Evolutionary conservation across 2,797 vertebrate species (phyloP).

Genomic region (Mus minutoides): DNA sequence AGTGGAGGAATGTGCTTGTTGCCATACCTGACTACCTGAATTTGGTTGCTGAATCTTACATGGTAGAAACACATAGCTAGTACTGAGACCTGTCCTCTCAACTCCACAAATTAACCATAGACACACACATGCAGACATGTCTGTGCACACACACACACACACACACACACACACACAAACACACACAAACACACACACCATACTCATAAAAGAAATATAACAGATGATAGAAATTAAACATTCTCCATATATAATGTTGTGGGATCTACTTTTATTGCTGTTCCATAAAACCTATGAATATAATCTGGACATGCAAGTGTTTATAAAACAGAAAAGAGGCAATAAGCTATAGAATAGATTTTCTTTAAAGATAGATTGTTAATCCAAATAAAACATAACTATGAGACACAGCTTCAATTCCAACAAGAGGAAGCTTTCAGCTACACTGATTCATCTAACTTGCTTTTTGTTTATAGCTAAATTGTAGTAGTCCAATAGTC

Average conservation of each 20-base stretch:
- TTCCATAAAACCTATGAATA: neutral
- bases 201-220: neutral
- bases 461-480: neutral
- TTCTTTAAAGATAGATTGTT: neutral
- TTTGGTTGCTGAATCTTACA: neutral
- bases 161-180: neutral
- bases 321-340: neutral
- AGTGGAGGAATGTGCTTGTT: too few species aligned
- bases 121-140: neutral
- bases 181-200: neutral
- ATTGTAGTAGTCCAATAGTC: neutral
- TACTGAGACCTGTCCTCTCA: neutral
- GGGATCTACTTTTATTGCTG: neutral
- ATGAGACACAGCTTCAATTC: neutral
- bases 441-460: neutral
- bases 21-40: neutral
- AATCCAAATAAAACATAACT: neutral
- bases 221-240: neutral
- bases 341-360: neutral
- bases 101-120: neutral
- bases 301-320: neutral
- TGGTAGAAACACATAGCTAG: neutral
- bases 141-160: neutral
- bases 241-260: neutral
- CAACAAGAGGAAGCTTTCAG: neutral